phyloP scores from a whole-genome alignment of 2,113 vertebrate genomes.

The Caretta caretta region DNA sequence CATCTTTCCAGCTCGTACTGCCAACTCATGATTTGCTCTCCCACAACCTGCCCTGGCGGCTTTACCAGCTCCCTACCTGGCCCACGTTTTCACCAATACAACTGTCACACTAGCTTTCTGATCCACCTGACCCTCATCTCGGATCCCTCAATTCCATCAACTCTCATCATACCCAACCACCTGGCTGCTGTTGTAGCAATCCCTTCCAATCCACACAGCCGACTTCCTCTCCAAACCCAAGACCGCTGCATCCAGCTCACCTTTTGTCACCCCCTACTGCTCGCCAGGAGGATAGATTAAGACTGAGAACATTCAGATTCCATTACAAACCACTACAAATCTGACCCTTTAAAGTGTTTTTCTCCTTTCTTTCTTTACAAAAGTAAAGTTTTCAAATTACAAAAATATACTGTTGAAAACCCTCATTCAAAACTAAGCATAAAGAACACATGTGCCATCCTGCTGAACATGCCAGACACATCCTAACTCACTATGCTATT shows the following conservation, averaged over 20 bases:
- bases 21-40: constrained; percentile 52
- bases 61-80: constrained; percentile 35
- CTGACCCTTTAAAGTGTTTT: background rate
- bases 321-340: background rate
- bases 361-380: background rate
- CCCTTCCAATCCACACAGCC: background rate
- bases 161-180: background rate
- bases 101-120: constrained; percentile 1
- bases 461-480: background rate
- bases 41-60: constrained; percentile 29
- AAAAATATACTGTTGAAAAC: background rate
- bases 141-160: background rate
- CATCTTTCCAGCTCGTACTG: constrained; percentile 39
- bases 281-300: background rate
- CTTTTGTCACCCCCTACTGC: background rate
- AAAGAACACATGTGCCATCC: background rate
- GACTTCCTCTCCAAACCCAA: background rate
- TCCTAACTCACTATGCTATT: background rate
- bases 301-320: background rate
- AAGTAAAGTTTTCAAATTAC: background rate
- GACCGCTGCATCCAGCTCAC: background rate
- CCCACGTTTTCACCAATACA: background rate
- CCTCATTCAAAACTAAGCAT: background rate
- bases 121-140: background rate
- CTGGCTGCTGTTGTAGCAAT: background rate